Percentiles rank a stretch among this genome's conserved stretches.
These are phyloP conservation scores for Drepana falcataria DNA, from an alignment of 2,888 invertebrate genomes.

Conservation along the genomic window DNA sequence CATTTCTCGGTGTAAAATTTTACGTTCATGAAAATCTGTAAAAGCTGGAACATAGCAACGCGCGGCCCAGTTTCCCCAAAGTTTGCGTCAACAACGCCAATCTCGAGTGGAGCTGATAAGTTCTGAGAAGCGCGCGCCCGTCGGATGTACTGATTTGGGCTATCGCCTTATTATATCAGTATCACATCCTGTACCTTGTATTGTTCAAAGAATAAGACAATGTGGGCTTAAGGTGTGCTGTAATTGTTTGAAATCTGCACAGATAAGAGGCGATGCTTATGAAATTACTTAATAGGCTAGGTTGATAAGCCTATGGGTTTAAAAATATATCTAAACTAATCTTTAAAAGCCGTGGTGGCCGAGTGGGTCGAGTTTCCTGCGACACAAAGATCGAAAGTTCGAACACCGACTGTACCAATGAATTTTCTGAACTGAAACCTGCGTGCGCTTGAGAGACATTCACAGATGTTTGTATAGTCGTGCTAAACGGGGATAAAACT, in stretches of 20 bases:
- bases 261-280: not conserved
- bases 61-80: not conserved
- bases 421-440: too few relatives aligned
- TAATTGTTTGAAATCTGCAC: not conserved
- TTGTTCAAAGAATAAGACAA: not conserved
- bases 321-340: too few relatives aligned
- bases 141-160: slow-evolving; percentile 2
- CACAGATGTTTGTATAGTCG: too few relatives aligned
- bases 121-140: not conserved
- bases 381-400: too few relatives aligned
- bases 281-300: not conserved
- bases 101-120: not conserved
- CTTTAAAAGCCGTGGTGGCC: too few relatives aligned
- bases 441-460: too few relatives aligned
- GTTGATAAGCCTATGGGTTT: too few relatives aligned
- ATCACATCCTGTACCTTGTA: slow-evolving; percentile 1
- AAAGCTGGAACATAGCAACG: not conserved
- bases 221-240: not conserved
- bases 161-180: not conserved
- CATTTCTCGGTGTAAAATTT: too few relatives aligned
- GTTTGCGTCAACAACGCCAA: not conserved
- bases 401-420: too few relatives aligned
- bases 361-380: too few relatives aligned
- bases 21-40: too few relatives aligned
- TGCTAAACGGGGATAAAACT: too few relatives aligned